These are phyloP conservation scores for Sceloporus tristichus DNA, from an alignment of 2,113 vertebrate species.

Conservation along the genomic window DNA sequence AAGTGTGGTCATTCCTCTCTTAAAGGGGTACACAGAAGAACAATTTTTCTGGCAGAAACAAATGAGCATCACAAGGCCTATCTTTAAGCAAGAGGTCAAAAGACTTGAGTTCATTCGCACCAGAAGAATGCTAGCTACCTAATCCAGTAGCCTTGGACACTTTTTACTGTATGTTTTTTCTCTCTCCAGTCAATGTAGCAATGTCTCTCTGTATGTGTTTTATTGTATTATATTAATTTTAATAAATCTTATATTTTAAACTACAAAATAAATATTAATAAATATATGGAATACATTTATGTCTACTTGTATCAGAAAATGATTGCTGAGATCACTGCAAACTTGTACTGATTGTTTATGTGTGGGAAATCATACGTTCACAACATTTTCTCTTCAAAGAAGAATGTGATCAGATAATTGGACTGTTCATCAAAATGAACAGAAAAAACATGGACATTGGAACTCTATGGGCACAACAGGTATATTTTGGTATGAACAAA, in stretches of 20 bases:
- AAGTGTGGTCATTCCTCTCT: background rate
- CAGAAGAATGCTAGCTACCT: constrained; percentile 6
- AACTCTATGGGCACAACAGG: background rate
- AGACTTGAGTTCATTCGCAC: background rate
- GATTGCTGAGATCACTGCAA: too few species aligned
- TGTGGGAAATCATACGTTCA: background rate
- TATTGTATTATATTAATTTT: background rate
- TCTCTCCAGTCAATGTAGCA: background rate
- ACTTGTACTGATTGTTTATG: background rate
- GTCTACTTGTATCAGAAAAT: too few species aligned
- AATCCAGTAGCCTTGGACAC: constrained; percentile 2
- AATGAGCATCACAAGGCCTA: too few species aligned
- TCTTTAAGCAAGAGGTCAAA: constrained; percentile 26
- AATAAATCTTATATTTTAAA: constrained; percentile 2
- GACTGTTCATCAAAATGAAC: background rate
- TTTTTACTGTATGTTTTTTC: background rate
- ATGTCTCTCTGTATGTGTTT: background rate
- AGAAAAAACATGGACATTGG: background rate
- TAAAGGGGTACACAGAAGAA: constrained; percentile 27
- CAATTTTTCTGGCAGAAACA: background rate
- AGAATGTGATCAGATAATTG: background rate
- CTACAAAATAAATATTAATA: background rate
- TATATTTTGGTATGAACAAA: background rate
- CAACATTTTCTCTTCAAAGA: background rate
- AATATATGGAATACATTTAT: background rate